A percentile compares a stretch with the other conserved stretches of the same genome.
phyloP scores from a whole-genome alignment of 2,797 vertebrate species.

The Rhadinocentrus ornatus region DNA sequence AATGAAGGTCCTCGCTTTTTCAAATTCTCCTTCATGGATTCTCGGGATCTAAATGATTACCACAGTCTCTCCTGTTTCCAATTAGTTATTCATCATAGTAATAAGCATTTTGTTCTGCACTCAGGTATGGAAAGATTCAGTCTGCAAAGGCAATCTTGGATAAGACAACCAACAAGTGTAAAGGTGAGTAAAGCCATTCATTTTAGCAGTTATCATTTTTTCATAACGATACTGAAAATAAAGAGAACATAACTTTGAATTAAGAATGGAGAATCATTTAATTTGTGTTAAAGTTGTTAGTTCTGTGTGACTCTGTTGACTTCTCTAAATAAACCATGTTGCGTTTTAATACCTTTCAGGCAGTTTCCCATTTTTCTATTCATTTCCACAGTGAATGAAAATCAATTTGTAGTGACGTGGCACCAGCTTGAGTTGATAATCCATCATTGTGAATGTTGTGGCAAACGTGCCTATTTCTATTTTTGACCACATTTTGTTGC shows the following conservation, averaged over 20 bases:
- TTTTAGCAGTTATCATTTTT: background rate
- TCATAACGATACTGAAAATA: background rate
- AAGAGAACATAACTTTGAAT: background rate
- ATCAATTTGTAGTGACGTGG: constrained; percentile 14
- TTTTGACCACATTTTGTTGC: constrained; percentile 15
- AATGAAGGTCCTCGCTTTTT: background rate
- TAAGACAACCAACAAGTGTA: constrained; percentile 99
- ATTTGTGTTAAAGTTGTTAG: background rate
- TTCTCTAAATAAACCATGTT: background rate
- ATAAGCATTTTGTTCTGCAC: constrained; percentile 49
- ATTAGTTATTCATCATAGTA: constrained; percentile 6
- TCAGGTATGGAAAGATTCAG: constrained; percentile 98
- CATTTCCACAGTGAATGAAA: constrained; percentile 30
- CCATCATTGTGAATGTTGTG: constrained; percentile 13
- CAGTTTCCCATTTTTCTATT: background rate
- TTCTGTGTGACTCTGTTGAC: background rate
- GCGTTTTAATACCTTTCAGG: constrained; percentile 11
- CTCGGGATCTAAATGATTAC: background rate
- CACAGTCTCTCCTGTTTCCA: background rate
- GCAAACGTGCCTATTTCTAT: constrained; percentile 16
- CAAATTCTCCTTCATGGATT: background rate
- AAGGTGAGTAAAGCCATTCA: constrained; percentile 85
- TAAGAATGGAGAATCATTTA: background rate
- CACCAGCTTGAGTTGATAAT: constrained; percentile 16
- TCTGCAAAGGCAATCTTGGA: constrained; percentile 99